These are phyloP conservation scores for Pleuronectes platessa DNA, from an alignment of 2,113 vertebrate species.

Conservation along the genomic window DNA sequence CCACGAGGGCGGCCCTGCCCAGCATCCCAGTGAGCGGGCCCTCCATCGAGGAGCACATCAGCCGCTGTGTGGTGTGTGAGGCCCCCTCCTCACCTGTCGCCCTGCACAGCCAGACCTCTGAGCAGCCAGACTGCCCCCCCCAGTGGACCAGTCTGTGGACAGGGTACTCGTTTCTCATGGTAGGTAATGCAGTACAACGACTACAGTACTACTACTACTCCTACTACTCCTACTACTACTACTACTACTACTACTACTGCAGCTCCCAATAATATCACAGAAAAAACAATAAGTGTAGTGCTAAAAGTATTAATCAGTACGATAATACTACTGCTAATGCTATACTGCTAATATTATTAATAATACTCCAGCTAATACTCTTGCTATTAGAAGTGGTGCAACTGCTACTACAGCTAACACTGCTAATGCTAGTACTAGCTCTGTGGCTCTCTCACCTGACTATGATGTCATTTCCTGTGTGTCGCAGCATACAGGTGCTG, in stretches of 20 bases:
- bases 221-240: no score
- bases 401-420: not conserved
- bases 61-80: constrained; percentile 92
- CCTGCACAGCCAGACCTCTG: constrained; percentile 88
- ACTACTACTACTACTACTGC: not conserved
- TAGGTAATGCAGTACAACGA: constrained; percentile 68
- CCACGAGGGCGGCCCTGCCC: constrained; percentile 81
- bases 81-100: constrained; percentile 82
- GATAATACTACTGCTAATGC: not conserved
- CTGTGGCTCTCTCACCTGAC: not conserved
- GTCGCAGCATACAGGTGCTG: constrained; percentile 91
- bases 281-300: not conserved
- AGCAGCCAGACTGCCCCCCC: constrained; percentile 81
- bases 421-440: not conserved
- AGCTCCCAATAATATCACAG: not conserved
- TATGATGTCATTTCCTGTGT: constrained; percentile 43
- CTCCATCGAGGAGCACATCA: constrained; percentile 84
- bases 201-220: not conserved
- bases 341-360: not conserved
- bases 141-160: constrained; percentile 90
- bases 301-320: not conserved
- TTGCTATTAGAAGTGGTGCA: no score
- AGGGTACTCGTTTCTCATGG: constrained; percentile 94
- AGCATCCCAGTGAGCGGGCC: constrained; percentile 76
- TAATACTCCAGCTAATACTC: no score